A percentile compares a stretch with the other conserved stretches of the same genome.
phyloP scores from a whole-genome alignment of 2,888 invertebrate species.

The Drosophila incognita region DNA sequence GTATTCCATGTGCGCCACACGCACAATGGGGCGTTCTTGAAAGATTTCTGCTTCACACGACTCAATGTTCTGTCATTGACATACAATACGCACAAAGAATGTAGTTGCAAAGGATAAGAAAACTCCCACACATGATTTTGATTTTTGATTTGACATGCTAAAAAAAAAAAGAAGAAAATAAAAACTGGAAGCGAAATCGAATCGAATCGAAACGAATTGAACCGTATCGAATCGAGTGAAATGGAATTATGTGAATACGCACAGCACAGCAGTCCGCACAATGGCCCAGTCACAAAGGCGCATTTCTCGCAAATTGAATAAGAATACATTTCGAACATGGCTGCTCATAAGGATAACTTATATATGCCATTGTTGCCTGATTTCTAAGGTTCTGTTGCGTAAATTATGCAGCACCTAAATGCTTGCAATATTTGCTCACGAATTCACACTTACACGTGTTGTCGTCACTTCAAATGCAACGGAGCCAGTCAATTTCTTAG shows the following conservation, averaged over 20 bases:
- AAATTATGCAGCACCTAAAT: slow-evolving; percentile 61
- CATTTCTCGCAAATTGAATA: slow-evolving; percentile 31
- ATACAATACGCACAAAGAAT: slow-evolving; percentile 43
- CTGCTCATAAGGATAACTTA: slow-evolving; percentile 26
- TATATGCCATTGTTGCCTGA: slow-evolving; percentile 25
- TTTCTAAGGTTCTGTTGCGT: slow-evolving; percentile 47
- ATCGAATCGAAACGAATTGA: slow-evolving; percentile 29
- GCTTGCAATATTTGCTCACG: slow-evolving; percentile 53
- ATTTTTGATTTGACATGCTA: slow-evolving; percentile 57
- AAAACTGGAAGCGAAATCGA: slow-evolving; percentile 51
- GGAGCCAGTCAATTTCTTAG: neutral
- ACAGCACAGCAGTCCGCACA: slow-evolving; percentile 25
- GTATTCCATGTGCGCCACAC: neutral
- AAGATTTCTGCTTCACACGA: slow-evolving; percentile 16
- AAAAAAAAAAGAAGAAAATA: slow-evolving; percentile 2
- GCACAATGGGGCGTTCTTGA: slow-evolving; percentile 8
- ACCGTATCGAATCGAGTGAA: slow-evolving; percentile 18
- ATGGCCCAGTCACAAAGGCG: slow-evolving; percentile 8
- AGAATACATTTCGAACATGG: neutral
- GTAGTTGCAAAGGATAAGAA: slow-evolving; percentile 38
- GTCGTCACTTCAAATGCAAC: slow-evolving; percentile 11
- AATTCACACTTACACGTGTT: slow-evolving; percentile 5
- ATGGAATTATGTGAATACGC: slow-evolving; percentile 45
- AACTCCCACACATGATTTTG: slow-evolving; percentile 36
- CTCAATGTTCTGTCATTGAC: slow-evolving; percentile 40